Evolutionary conservation across 1,140 invertebrate species (phyloP).

Genomic region (Pseudomyrmex pallidus): DNA sequence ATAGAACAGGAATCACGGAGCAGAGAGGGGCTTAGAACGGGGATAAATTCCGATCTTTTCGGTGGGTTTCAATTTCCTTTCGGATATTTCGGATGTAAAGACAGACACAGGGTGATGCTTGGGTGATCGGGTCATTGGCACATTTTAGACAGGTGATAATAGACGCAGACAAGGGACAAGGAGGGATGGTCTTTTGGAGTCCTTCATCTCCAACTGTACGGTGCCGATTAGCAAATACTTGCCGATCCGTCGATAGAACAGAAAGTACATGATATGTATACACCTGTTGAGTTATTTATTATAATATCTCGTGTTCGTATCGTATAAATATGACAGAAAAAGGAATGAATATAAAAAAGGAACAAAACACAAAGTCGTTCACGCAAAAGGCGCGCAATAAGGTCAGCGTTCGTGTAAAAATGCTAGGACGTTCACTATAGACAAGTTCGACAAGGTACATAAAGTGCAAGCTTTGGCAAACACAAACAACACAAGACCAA

Average conservation of each 20-base stretch:
- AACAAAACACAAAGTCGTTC: conserved; percentile 65
- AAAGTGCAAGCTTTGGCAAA: conserved; percentile 83
- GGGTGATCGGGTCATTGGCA: conserved; percentile 74
- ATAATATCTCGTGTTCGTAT: conserved; percentile 62
- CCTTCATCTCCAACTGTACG: conserved; percentile 63
- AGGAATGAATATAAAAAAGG: conserved; percentile 68
- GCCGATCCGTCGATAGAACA: conserved; percentile 74
- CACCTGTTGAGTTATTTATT: conserved; percentile 42
- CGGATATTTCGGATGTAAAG: conserved; percentile 73
- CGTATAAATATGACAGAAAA: conserved; percentile 64
- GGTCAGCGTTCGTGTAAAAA: conserved; percentile 68
- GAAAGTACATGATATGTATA: conserved; percentile 34
- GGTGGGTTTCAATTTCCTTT: conserved; percentile 67
- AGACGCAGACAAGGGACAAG: conserved; percentile 87
- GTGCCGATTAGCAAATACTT: conserved; percentile 68
- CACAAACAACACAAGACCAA: conserved; percentile 82
- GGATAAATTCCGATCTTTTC: conserved; percentile 60
- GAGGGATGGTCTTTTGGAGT: conserved; percentile 80
- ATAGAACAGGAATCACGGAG: conserved; percentile 36
- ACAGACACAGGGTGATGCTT: conserved; percentile 79
- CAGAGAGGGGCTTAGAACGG: background rate
- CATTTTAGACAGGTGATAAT: conserved; percentile 83
- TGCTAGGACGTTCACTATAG: conserved; percentile 77
- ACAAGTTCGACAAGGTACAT: conserved; percentile 80
- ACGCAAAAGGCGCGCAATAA: conserved; percentile 74